Base-by-base conservation (phyloP, 2,797 vertebrate genomes). In the Aplochiton taeniatus region DNA sequence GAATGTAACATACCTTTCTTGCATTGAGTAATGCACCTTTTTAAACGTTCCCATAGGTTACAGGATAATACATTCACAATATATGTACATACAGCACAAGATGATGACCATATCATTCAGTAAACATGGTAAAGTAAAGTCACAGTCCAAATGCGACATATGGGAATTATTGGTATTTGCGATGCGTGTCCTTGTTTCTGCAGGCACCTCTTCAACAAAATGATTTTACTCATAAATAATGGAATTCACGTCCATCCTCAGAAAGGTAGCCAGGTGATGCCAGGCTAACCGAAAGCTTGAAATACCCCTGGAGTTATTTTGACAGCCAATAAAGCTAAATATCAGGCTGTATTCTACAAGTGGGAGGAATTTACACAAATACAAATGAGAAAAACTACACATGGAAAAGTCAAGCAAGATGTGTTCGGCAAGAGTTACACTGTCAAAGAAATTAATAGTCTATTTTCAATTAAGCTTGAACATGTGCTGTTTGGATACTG, bases 231-330 rank as follows among this genome's bases (percentile, higher is more conserved):
- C 42, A 14, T 76, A 75, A 82, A 58, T 9, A 51, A 5, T 5
- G 31, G 12, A 55, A 52, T 46, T 53, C 56, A 61, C 43, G 18
- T 42, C 13, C 16, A 49, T 10, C 45, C 73, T 68, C 14, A 58
- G 73, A 83, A 61, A 11, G 52, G 45, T 11, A 71, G 65, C 7
- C 17, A 17, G n/a, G 68, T 87, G 84, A 89, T 75, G 83, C 86
- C 85, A 88, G 78, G 64, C 49, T 9, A 60, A 13, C 83, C 66
- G 65, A 31, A 76, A 87, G 68, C 69, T 54, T 19, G 6, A 43
- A 43, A 5, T 19, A 43, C 10, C 47, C 48, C 60, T 43, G 9
- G 11, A 70, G 73, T 54, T 53, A 58, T 51, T n/a, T 11, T 5
- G 42, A n/a, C 64, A 50, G 43, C 51, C 63, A 60, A 6, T 73